These are phyloP conservation scores for Micromussa lordhowensis DNA, from an alignment of 92 coral and sea anemone species.

Conservation along the genomic window DNA sequence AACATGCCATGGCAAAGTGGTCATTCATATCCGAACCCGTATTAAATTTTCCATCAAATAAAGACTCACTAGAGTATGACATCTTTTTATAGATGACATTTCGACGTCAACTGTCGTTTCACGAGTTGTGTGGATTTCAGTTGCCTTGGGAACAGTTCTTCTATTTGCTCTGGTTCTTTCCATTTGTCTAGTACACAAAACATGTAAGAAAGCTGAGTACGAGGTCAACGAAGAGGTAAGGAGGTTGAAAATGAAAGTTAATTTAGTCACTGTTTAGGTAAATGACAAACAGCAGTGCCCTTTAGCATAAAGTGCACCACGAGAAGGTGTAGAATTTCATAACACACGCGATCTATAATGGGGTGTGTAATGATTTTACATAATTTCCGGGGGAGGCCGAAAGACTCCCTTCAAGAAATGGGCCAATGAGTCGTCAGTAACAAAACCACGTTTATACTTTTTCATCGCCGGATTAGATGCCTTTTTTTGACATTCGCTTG, in stretches of 20 bases:
- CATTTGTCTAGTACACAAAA: background rate
- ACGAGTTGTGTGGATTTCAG: conserved; percentile 12
- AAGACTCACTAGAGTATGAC: background rate
- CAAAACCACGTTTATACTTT: too few relatives aligned
- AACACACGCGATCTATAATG: too few relatives aligned
- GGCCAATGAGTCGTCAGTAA: too few relatives aligned
- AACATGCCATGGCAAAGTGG: background rate
- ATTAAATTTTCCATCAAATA: background rate
- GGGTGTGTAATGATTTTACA: too few relatives aligned
- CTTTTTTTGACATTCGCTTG: too few relatives aligned
- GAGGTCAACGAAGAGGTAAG: conserved; percentile 8
- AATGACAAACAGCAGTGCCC: too few relatives aligned
- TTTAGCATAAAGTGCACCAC: too few relatives aligned
- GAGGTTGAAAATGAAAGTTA: background rate
- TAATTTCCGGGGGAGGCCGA: too few relatives aligned
- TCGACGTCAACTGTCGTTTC: background rate
- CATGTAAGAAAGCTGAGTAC: background rate
- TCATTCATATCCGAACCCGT: too few relatives aligned
- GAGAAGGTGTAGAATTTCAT: too few relatives aligned
- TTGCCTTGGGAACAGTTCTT: conserved; percentile 4
- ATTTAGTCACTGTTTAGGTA: background rate
- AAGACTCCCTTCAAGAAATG: too few relatives aligned
- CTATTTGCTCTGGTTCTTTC: background rate
- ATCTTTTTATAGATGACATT: background rate
- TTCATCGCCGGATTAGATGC: too few relatives aligned